A percentile compares a stretch with the other conserved stretches of the same genome.
Evolutionary conservation across 2,888 invertebrate genomes (phyloP).

Genomic region (Phlogophora meticulosa): DNA sequence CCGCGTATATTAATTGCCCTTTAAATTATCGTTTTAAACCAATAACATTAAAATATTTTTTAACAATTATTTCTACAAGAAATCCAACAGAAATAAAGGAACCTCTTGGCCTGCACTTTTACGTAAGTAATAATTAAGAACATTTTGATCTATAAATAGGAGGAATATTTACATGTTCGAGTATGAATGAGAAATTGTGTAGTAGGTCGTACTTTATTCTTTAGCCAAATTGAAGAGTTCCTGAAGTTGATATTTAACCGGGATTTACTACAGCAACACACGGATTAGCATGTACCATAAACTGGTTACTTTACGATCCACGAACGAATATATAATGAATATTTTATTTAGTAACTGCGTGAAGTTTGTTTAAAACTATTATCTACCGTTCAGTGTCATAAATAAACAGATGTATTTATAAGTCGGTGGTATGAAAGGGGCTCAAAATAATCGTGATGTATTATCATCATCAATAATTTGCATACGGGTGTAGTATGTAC

Average conservation of each 20-base stretch:
- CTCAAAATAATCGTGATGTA: conserved; percentile 1
- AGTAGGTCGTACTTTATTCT: background rate
- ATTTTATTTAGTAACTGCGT: background rate
- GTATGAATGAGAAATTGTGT: background rate
- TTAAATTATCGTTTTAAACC: no score
- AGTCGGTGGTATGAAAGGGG: no score
- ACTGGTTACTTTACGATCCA: conserved; percentile 6
- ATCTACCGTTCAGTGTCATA: conserved; percentile 14
- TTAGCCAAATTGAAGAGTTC: background rate
- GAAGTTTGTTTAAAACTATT: conserved; percentile 11
- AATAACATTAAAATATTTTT: no score
- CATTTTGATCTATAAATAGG: no score
- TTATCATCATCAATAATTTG: conserved; percentile 10
- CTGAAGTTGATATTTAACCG: background rate
- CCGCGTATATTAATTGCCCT: background rate
- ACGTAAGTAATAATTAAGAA: background rate
- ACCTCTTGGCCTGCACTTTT: background rate
- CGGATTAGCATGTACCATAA: background rate
- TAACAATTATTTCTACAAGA: no score
- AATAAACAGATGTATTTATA: conserved; percentile 17
- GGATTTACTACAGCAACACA: background rate
- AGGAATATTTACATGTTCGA: no score
- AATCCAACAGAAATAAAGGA: background rate
- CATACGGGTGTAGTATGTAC: background rate
- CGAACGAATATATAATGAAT: conserved; percentile 1